These are phyloP conservation scores for Gobionotothen gibberifrons DNA, from an alignment of 2,797 vertebrate species.

Conservation along the genomic window DNA sequence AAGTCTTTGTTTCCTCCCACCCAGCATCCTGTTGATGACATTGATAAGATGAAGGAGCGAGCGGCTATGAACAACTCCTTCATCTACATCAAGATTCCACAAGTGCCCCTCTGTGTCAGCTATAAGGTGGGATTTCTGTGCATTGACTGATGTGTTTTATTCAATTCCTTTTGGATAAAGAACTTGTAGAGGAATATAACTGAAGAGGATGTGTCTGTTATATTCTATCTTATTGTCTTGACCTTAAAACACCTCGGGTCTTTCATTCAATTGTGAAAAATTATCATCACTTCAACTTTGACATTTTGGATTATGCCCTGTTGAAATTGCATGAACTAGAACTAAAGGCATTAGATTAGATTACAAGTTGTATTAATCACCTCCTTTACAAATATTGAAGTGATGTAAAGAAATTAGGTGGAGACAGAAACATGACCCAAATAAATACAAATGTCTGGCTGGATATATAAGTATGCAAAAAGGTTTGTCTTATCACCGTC, in stretches of 20 bases:
- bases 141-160: background rate
- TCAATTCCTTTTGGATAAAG: background rate
- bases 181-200: background rate
- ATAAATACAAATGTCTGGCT: background rate
- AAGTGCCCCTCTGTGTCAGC: slow-evolving; percentile 98
- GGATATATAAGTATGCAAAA: background rate
- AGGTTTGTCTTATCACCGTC: background rate
- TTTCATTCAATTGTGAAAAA: background rate
- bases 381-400: background rate
- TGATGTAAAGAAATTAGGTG: too few relatives aligned
- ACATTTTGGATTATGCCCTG: background rate
- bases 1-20: slow-evolving; percentile 6
- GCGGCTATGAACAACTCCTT: slow-evolving; percentile 99
- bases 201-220: background rate
- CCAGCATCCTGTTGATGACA: slow-evolving; percentile 97
- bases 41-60: slow-evolving; percentile 99
- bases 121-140: slow-evolving; percentile 89
- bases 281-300: background rate
- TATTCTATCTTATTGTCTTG: background rate
- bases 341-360: background rate
- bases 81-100: slow-evolving; percentile 99
- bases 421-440: background rate
- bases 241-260: background rate
- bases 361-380: background rate
- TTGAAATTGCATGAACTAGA: background rate